phyloP scores from a whole-genome alignment of 2,113 vertebrate genomes.

The Maccullochella peelii region DNA sequence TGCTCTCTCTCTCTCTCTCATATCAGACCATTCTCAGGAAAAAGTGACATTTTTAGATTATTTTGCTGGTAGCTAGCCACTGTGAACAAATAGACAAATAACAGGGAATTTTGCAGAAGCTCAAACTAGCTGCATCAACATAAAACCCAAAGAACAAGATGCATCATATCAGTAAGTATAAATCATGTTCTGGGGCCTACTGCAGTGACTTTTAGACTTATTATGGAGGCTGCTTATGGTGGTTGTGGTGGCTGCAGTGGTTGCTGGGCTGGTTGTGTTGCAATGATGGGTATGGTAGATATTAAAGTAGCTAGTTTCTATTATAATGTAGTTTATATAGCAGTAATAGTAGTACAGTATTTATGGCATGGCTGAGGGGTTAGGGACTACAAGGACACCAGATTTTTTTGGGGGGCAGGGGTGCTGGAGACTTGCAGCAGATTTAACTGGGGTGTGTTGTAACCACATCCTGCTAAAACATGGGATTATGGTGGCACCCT shows the following conservation, averaged over 20 bases:
- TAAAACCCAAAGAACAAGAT: neutral
- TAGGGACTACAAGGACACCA: neutral
- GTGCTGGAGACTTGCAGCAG: neutral
- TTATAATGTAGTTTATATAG: neutral
- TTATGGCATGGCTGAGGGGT: neutral
- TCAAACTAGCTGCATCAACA: neutral
- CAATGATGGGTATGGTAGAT: neutral
- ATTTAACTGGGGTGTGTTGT: constrained; percentile 27
- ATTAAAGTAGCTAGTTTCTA: neutral
- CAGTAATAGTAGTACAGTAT: neutral
- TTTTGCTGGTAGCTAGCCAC: neutral
- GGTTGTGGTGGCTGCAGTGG: too few species aligned
- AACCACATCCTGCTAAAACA: constrained; percentile 40
- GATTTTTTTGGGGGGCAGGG: neutral
- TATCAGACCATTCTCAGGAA: too few species aligned
- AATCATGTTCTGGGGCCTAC: too few species aligned
- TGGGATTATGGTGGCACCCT: constrained; percentile 52
- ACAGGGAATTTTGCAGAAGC: neutral
- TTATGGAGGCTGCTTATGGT: too few species aligned
- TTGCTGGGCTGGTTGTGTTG: neutral
- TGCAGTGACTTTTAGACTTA: too few species aligned
- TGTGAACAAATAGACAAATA: neutral
- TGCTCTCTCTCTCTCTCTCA: constrained; percentile 4
- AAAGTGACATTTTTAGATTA: neutral
- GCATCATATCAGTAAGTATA: too few species aligned